Percentiles rank a stretch among this genome's conserved stretches.
phyloP scores from a whole-genome alignment of 2,113 vertebrate species.

The Lonchura striata region DNA sequence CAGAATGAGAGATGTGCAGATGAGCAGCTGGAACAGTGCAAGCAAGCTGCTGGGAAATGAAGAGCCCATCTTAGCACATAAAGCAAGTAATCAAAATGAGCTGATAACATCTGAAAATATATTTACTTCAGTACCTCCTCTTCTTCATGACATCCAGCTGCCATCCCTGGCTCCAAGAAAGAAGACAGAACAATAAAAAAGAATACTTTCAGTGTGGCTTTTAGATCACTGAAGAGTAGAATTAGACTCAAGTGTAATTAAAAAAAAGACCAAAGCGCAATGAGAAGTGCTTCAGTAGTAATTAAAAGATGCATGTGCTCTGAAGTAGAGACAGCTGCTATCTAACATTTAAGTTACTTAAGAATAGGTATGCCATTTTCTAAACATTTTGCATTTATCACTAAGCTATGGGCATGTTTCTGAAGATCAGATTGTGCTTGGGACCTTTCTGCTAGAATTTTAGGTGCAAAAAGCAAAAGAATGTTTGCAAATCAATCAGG shows the following conservation, averaged over 20 bases:
- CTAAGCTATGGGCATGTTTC: neutral
- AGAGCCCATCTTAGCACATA: neutral
- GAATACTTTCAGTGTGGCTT: neutral
- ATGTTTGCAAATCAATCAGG: neutral
- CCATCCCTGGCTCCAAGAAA: neutral
- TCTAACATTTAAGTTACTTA: neutral
- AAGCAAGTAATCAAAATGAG: neutral
- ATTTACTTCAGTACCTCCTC: neutral
- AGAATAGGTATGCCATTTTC: neutral
- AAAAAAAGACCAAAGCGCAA: neutral
- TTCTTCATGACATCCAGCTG: neutral
- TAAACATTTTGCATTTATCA: neutral
- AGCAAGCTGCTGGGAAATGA: neutral
- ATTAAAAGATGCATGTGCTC: neutral
- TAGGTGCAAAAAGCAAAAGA: neutral
- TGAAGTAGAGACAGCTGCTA: neutral
- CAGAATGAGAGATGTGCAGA: neutral
- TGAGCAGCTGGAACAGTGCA: neutral
- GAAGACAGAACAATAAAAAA: neutral
- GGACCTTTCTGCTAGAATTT: neutral
- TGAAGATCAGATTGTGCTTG: neutral
- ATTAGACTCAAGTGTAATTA: neutral
- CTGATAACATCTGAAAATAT: neutral
- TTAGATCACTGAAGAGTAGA: neutral
- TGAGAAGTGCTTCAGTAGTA: neutral